These are phyloP conservation scores for Synanthedon tipuliformis DNA, from an alignment of 2,888 invertebrate species.

Conservation along the genomic window DNA sequence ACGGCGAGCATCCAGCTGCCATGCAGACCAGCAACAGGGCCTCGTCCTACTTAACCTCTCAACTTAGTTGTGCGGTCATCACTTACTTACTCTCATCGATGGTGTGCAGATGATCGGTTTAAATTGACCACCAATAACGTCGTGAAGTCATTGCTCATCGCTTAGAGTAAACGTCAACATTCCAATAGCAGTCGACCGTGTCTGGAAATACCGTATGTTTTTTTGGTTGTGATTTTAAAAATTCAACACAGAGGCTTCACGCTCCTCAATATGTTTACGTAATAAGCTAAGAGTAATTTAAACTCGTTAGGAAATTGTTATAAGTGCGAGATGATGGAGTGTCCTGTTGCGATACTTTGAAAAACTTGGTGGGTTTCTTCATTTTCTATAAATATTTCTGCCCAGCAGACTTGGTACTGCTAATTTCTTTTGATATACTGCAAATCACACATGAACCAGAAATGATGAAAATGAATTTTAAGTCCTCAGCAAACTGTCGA, in stretches of 20 bases:
- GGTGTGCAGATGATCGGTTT: conserved; percentile 57
- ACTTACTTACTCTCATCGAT: conserved; percentile 56
- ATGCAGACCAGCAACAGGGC: conserved; percentile 81
- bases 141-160: not conserved
- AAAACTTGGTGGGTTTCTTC: not conserved
- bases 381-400: too few relatives aligned
- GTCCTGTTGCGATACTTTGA: not conserved
- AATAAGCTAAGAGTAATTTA: conserved; percentile 3
- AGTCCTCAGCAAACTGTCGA: not conserved
- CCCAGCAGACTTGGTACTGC: too few relatives aligned
- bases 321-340: conserved; percentile 4
- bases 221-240: not conserved
- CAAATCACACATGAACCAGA: not conserved
- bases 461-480: not conserved
- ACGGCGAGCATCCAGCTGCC: conserved; percentile 88
- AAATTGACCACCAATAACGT: not conserved
- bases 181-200: not conserved
- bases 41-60: conserved; percentile 59
- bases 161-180: not conserved
- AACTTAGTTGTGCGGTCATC: conserved; percentile 53
- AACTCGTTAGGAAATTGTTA: conserved; percentile 5
- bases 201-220: not conserved
- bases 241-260: not conserved
- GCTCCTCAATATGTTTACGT: conserved; percentile 3
- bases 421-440: too few relatives aligned